Evolutionary conservation across 2,888 invertebrate genomes (phyloP), one percentile per base, ranked within the genome.

Genomic region (Leistus spinibarbis): DNA sequence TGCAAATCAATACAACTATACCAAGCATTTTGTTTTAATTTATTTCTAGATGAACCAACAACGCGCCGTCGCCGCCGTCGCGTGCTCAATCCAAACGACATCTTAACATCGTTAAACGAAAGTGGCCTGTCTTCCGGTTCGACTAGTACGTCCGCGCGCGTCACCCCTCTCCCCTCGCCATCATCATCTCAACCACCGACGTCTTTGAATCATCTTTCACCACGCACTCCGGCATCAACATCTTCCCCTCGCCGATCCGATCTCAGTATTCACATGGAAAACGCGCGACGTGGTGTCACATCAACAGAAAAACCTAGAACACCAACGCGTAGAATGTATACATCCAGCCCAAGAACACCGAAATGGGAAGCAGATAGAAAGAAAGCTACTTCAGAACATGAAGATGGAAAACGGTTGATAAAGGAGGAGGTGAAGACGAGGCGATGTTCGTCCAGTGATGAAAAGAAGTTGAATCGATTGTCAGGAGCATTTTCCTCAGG

Each of bases 1-100:
- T n/a, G n/a, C n/a, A n/a, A n/a, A n/a, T n/a, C n/a, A n/a, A n/a
- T n/a, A n/a, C n/a, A n/a, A n/a, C n/a, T n/a, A n/a, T n/a, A n/a
- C n/a, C n/a, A n/a, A n/a, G n/a, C n/a, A n/a, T 87, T 76, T 87
- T 87, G 77, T 78, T 88, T 67, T 77, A 86, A 78, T 81, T 87
- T 77, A 87, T 87, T 80, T 87, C 84, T 76, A 83, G 87, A 76
- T 87, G 87, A 79, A 87, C 87, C 78, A 84, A 85, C 76, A 85
- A 87, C 73, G 82, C 85, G 78, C 78, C 81, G 23, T 80, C 82
- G 67, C 57, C 78, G 79, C 17, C 78, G 79, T 53, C 79, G 77
- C 53, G 79, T 78, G 1, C 79, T 79, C 57, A 67, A 76, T 17
- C 66, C 78, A 19, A 72, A 68, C 56, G 71, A 76, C 62, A 64